A percentile compares a stretch with the other conserved stretches of the same genome.
Conservation (phyloP, 2,797 vertebrate genomes). For the Pitangus sulphuratus region DNA sequence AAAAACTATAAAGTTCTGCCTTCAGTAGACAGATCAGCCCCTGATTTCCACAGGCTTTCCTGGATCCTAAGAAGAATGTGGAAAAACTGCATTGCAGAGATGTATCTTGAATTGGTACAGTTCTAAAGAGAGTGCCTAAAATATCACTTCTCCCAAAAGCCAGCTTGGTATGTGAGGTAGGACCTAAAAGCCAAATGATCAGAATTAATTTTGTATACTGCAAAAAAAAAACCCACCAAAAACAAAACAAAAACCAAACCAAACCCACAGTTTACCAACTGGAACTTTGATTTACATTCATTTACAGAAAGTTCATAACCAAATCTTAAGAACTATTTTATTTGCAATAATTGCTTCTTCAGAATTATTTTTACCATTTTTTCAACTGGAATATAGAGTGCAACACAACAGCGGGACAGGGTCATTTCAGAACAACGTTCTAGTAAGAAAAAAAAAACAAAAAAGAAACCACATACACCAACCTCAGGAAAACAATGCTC, state of each 20-base stretch:
- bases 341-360: background rate
- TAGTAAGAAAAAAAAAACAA: background rate
- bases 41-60: background rate
- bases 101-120: background rate
- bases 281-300: background rate
- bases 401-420: background rate
- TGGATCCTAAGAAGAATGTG: background rate
- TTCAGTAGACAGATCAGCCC: background rate
- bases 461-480: background rate
- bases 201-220: background rate
- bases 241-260: no score
- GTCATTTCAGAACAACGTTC: background rate
- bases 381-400: background rate
- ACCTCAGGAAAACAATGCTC: background rate
- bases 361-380: background rate
- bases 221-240: background rate
- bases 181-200: background rate
- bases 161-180: background rate
- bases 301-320: background rate
- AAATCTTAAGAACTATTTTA: background rate
- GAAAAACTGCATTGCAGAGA: constrained; percentile 15
- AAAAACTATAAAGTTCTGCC: background rate
- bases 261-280: background rate
- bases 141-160: background rate
- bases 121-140: background rate